Percentiles rank a stretch among this genome's conserved stretches.
Evolutionary conservation across 2,888 invertebrate genomes (phyloP).

Genomic region (Holacanthella duospinosa): DNA sequence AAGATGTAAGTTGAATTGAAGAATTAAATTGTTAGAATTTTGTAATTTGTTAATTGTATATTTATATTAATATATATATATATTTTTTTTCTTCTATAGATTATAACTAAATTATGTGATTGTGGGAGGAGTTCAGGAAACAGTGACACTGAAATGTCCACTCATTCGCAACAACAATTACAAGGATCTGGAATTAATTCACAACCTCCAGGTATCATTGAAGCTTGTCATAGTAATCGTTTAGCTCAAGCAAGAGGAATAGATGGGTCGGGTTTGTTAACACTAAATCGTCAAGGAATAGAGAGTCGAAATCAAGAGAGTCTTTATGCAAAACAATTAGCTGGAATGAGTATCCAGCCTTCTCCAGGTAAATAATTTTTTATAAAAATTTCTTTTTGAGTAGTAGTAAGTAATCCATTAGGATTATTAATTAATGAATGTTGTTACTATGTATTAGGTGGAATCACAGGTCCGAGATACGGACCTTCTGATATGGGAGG

Average conservation of each 20-base stretch:
- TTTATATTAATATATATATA: neutral
- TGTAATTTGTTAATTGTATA: too few relatives aligned
- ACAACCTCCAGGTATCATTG: conserved; percentile 18
- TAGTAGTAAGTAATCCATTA: neutral
- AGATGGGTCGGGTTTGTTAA: conserved; percentile 30
- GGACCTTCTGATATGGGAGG: conserved; percentile 22
- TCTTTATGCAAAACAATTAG: conserved; percentile 36
- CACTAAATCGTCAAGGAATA: conserved; percentile 32
- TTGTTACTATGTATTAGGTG: conserved; percentile 11
- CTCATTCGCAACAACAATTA: conserved; percentile 37
- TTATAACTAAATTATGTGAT: conserved; percentile 38
- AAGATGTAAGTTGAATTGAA: conserved; percentile 36
- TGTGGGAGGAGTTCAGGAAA: conserved; percentile 36
- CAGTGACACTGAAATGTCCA: conserved; percentile 38
- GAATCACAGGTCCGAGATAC: conserved; percentile 17
- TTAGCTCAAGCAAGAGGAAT: conserved; percentile 33
- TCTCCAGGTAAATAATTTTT: conserved; percentile 29
- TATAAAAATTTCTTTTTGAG: neutral
- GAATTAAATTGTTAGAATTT: too few relatives aligned
- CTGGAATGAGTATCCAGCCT: conserved; percentile 32
- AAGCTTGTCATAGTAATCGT: conserved; percentile 36
- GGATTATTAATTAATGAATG: neutral
- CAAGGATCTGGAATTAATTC: conserved; percentile 21
- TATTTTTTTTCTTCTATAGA: conserved; percentile 17
- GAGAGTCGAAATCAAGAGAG: conserved; percentile 35